Percentiles rank a stretch among this genome's conserved stretches.
Conservation (phyloP, 2,797 vertebrate genomes). For the Gobionotothen gibberifrons region DNA sequence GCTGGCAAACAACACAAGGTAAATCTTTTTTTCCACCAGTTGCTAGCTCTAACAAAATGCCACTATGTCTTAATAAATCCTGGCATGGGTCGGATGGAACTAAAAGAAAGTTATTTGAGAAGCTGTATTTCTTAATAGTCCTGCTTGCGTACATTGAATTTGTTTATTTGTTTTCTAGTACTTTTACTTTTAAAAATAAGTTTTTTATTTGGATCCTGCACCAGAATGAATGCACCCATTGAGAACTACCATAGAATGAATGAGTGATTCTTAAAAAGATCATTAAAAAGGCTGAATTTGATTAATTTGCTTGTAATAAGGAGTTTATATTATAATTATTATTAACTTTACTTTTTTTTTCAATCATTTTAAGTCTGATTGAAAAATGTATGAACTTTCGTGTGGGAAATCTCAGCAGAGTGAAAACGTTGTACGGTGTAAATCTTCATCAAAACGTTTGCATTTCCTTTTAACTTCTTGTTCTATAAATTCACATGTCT, state of each 20-base stretch:
- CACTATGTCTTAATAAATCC: slow-evolving; percentile 33
- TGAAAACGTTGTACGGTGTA: slow-evolving; percentile 1
- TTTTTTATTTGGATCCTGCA: slow-evolving; percentile 33
- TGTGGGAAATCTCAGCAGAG: slow-evolving; percentile 38
- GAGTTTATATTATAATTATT: neutral
- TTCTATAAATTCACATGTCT: neutral
- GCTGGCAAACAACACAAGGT: slow-evolving; percentile 99
- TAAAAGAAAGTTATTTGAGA: slow-evolving; percentile 10
- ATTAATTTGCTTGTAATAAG: neutral
- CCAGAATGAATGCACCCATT: slow-evolving; percentile 68
- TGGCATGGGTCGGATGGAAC: slow-evolving; percentile 29
- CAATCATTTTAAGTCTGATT: neutral
- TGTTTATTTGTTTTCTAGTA: slow-evolving; percentile 37
- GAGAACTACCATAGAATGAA: slow-evolving; percentile 33
- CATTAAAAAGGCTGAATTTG: slow-evolving; percentile 12
- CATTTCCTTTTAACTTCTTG: neutral
- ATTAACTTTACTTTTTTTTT: neutral
- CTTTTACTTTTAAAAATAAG: slow-evolving; percentile 18
- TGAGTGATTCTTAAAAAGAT: slow-evolving; percentile 20
- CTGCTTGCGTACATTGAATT: slow-evolving; percentile 22
- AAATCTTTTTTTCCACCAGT: slow-evolving; percentile 73
- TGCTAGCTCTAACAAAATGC: slow-evolving; percentile 38
- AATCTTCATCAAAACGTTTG: neutral
- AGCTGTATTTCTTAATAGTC: slow-evolving; percentile 20
- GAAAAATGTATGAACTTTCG: neutral